A percentile compares a stretch with the other conserved stretches of the same genome.
These are phyloP conservation scores for Epinotia demarniana DNA, from an alignment of 2,888 invertebrate species.

Conservation along the genomic window DNA sequence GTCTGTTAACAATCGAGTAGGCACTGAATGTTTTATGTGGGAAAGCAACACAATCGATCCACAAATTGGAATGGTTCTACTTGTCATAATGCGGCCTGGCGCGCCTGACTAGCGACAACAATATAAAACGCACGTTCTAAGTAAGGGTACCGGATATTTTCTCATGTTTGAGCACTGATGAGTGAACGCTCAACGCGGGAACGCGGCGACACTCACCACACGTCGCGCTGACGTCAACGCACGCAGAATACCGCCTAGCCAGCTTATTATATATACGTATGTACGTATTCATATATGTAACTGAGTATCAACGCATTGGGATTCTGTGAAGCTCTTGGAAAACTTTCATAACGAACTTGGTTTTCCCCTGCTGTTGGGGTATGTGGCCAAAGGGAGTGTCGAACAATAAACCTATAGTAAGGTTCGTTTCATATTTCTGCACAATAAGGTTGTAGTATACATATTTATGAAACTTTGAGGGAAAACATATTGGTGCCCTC, in stretches of 20 bases:
- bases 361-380: not conserved
- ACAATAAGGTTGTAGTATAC: no score
- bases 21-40: not conserved
- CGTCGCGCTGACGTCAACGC: constrained; percentile 4
- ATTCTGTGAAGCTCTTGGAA: no score
- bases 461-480: no score
- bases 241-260: not conserved
- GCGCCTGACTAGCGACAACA: not conserved
- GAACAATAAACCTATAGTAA: not conserved
- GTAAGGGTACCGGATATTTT: constrained; percentile 1
- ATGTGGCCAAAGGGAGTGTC: not conserved
- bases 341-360: not conserved
- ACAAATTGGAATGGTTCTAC: not conserved
- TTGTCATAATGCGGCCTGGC: not conserved
- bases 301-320: no score
- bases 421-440: not conserved
- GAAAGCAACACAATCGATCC: not conserved
- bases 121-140: not conserved
- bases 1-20: no score
- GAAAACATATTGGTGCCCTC: no score
- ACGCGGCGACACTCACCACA: not conserved
- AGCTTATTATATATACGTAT: not conserved
- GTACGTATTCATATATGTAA: no score
- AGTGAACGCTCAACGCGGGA: not conserved
- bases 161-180: not conserved